A percentile compares a stretch with the other conserved stretches of the same genome.
Evolutionary conservation across 2,113 vertebrate species (phyloP).

Genomic region (Istiophorus platypterus): DNA sequence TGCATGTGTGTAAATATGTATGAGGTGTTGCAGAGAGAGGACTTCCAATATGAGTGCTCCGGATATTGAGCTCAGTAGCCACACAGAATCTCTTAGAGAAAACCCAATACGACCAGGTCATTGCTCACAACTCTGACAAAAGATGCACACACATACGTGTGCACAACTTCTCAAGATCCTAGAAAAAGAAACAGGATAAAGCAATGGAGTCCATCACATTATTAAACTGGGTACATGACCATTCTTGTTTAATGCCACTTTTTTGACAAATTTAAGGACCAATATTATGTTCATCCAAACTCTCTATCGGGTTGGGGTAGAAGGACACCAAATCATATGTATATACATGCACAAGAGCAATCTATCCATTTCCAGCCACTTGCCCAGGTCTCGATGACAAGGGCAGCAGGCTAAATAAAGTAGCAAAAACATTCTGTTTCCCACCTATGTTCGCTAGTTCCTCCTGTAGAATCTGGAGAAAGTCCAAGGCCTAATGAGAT

Average conservation of each 20-base stretch:
- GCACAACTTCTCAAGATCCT: neutral
- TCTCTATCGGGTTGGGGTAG: too few relatives aligned
- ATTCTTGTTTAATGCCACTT: neutral
- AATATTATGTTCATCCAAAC: neutral
- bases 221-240: neutral
- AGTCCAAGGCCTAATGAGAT: neutral
- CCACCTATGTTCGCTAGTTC: neutral
- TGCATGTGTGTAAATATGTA: slow-evolving; percentile 12
- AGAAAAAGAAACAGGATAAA: neutral
- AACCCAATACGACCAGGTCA: neutral
- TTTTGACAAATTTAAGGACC: neutral
- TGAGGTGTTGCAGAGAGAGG: slow-evolving; percentile 10
- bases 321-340: neutral
- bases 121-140: slow-evolving; percentile 5
- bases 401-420: neutral
- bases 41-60: neutral
- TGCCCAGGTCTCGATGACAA: neutral
- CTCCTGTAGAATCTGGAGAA: neutral
- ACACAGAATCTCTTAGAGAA: slow-evolving; percentile 1
- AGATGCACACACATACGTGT: neutral
- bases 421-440: neutral
- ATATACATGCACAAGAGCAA: neutral
- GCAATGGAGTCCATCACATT: neutral
- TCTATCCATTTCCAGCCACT: neutral
- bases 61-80: slow-evolving; percentile 14